Base-by-base conservation (phyloP, 2,113 vertebrate genomes). In the Anolis carolinensis region DNA sequence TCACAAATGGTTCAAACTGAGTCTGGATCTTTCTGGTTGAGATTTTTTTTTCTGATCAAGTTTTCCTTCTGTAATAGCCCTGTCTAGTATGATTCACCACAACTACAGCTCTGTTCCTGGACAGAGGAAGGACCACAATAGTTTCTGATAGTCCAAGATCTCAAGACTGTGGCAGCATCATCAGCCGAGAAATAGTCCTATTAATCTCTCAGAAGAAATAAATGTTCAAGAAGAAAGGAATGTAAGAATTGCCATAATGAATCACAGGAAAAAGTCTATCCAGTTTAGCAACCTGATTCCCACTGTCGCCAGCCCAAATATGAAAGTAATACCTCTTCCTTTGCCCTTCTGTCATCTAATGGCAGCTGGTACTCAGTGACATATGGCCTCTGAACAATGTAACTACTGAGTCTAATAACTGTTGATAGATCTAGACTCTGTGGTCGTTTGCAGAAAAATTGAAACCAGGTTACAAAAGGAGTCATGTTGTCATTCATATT, bases 361-460 rank as follows among this genome's bases (percentile, higher is more conserved):
- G 30, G 48, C 27, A 77, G 27, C 74, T 77, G 48, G 48, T 77
- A 77, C n/a, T n/a, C 13, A 32, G 23, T 48, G 74, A 48, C 36
- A 44, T 74, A 48, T 39, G 7, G 72, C 25, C 39, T 13, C 44
- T 48, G 74, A n/a, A 52, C 74, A 77, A 77, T 52, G 52, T 52
- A 52, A 27, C 74, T 27, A n/a, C 30, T 27, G 30, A 30, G 44
- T 14, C 23, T 76, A 52, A 30, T 76, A 76, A 20, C 34, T 36
- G 34, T 65, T 80, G 67, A n/a, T 21, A 68, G 65, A 52, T 39
- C 44, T 13, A 50, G n/a, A 8, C n/a, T 59, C 18, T 5, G n/a
- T 44, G 1, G 80, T 89, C 1, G 68, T 86, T 93, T 93, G 88
- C 88, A 71, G 86, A 68, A 89, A 82, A 3, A 27, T 62, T 44